These are phyloP conservation scores for Hedychridium roseum DNA, from an alignment of 2,888 invertebrate genomes.

Conservation along the genomic window DNA sequence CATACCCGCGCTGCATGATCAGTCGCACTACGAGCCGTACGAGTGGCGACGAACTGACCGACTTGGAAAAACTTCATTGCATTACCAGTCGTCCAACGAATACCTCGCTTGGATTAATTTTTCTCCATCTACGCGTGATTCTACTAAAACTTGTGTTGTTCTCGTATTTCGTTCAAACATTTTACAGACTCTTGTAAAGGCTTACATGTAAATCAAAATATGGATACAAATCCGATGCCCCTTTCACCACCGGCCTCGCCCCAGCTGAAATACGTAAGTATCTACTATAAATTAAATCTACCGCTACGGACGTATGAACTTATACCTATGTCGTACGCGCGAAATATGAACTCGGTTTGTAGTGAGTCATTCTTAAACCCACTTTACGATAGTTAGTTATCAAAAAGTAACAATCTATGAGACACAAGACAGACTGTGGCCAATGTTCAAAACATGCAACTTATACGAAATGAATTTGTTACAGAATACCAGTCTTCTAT, in stretches of 20 bases:
- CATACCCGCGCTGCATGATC: conserved; percentile 59
- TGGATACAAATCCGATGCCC: conserved; percentile 45
- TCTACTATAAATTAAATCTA: conserved; percentile 31
- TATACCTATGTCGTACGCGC: too few species aligned
- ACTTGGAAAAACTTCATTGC: conserved; percentile 58
- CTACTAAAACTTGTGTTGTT: too few species aligned
- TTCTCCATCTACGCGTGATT: too few species aligned
- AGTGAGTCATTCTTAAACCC: not conserved
- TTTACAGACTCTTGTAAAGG: too few species aligned
- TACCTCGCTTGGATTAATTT: conserved; percentile 27
- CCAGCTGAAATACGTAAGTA: conserved; percentile 50
- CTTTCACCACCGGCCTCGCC: conserved; percentile 61
- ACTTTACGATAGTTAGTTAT: not conserved
- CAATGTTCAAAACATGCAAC: too few species aligned
- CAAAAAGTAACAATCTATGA: too few species aligned
- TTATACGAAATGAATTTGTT: too few species aligned
- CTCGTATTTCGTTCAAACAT: conserved; percentile 1
- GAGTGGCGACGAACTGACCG: conserved; percentile 42
- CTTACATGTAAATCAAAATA: conserved; percentile 19
- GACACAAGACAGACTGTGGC: too few species aligned
- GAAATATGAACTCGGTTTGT: conserved; percentile 33
- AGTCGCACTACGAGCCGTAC: conserved; percentile 65
- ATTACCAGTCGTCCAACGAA: conserved; percentile 44
- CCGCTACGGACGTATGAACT: conserved; percentile 31
- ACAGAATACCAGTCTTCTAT: too few species aligned